A percentile compares a stretch with the other conserved stretches of the same genome.
Evolutionary conservation across 2,888 invertebrate species (phyloP).

Genomic region (Chrysomela aeneicollis): DNA sequence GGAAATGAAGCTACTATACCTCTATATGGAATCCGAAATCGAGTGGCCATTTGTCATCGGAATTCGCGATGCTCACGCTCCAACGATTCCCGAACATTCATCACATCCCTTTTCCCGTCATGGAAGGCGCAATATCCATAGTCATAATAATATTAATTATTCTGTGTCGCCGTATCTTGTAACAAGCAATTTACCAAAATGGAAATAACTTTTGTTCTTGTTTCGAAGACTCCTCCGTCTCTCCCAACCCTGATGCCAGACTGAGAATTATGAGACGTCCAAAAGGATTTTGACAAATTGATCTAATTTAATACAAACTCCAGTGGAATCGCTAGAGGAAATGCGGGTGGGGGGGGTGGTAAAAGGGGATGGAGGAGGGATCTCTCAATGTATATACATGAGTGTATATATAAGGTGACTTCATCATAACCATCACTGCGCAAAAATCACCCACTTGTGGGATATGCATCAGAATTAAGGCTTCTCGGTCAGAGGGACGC

Average conservation of each 20-base stretch:
- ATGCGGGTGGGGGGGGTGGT: constrained; percentile 27
- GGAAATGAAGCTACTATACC: no score
- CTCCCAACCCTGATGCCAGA: constrained; percentile 28
- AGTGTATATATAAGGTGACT: no score
- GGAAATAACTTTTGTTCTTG: constrained; percentile 49
- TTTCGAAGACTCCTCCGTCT: constrained; percentile 26
- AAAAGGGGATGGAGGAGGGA: no score
- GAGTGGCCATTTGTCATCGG: background rate
- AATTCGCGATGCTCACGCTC: background rate
- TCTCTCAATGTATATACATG: background rate
- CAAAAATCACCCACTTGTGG: no score
- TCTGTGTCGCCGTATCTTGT: constrained; percentile 45
- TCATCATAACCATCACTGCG: no score
- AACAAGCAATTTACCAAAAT: constrained; percentile 48
- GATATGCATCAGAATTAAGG: background rate
- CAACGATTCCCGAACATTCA: background rate
- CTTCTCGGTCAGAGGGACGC: background rate
- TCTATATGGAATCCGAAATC: background rate
- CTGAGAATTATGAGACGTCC: constrained; percentile 51
- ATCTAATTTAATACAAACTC: constrained; percentile 52
- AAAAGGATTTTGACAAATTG: constrained; percentile 53
- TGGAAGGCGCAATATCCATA: constrained; percentile 22
- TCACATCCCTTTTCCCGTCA: constrained; percentile 2
- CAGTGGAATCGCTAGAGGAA: constrained; percentile 45
- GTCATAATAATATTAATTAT: constrained; percentile 42